phyloP scores from a whole-genome alignment of 2,888 invertebrate genomes.

The Apamea anceps region DNA sequence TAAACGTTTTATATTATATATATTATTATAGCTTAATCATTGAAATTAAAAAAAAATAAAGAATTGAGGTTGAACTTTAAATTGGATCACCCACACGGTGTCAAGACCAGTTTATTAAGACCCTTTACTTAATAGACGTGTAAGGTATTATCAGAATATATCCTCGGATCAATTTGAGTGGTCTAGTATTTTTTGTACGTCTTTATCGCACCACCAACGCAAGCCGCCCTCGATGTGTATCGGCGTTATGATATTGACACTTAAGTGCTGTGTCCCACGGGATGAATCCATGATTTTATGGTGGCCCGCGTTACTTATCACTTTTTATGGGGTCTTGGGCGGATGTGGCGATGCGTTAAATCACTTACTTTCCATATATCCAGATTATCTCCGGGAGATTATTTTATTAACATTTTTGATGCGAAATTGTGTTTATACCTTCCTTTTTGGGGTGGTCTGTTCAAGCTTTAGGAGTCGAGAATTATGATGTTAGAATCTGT shows the following conservation, averaged over 20 bases:
- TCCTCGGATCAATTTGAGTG: conserved; percentile 61
- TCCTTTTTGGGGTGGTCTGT: not conserved
- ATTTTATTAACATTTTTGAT: conserved; percentile 50
- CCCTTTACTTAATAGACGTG: conserved; percentile 24
- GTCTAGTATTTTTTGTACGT: conserved; percentile 61
- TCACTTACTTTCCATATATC: conserved; percentile 64
- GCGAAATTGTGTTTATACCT: conserved; percentile 40
- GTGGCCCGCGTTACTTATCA: conserved; percentile 79
- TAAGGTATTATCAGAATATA: conserved; percentile 23
- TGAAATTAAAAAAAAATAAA: conserved; percentile 23
- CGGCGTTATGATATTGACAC: conserved; percentile 78
- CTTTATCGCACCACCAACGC: conserved; percentile 78
- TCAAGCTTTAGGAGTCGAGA: not conserved
- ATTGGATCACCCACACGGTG: conserved; percentile 54
- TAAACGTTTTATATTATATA: too few species aligned
- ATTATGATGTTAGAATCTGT: not conserved
- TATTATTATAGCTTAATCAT: too few species aligned
- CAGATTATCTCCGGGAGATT: conserved; percentile 57
- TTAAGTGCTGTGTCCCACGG: conserved; percentile 72
- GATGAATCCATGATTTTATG: conserved; percentile 79
- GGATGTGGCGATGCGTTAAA: conserved; percentile 63
- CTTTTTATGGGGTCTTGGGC: conserved; percentile 76
- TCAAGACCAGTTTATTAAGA: conserved; percentile 38
- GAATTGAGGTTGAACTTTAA: conserved; percentile 20
- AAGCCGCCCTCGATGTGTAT: conserved; percentile 68